Percentiles rank a stretch among this genome's conserved stretches.
Conservation (phyloP, 2,113 vertebrate species). For the Platichthys flesus region DNA sequence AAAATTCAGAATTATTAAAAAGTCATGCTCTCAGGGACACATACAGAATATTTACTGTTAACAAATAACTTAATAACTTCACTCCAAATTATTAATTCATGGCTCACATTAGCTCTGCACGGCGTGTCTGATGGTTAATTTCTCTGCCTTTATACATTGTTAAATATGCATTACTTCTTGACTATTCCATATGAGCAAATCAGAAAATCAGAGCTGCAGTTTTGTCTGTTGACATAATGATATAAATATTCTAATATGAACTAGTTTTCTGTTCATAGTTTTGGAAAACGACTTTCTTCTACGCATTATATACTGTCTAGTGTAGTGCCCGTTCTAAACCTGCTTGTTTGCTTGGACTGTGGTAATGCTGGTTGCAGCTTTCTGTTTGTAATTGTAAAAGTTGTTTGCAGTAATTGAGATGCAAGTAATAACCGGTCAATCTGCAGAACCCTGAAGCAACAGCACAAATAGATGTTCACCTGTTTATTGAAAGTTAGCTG, state of each 20-base stretch:
- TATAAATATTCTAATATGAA: conserved; percentile 32
- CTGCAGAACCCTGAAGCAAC: no score
- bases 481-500: no score
- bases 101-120: conserved; percentile 56
- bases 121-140: conserved; percentile 70
- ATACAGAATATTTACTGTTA: conserved; percentile 84
- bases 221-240: conserved; percentile 42
- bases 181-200: conserved; percentile 60
- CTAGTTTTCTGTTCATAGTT: conserved; percentile 30
- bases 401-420: no score
- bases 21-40: conserved; percentile 77
- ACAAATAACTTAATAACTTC: conserved; percentile 84
- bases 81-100: conserved; percentile 79
- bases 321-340: no score
- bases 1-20: conserved; percentile 79
- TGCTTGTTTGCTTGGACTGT: no score
- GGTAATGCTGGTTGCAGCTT: no score
- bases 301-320: neutral
- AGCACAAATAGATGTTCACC: no score
- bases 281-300: conserved; percentile 3
- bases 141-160: conserved; percentile 71
- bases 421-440: no score
- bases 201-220: conserved; percentile 39
- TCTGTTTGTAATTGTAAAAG: no score
- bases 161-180: conserved; percentile 77